Percentiles rank a stretch among this genome's conserved stretches.
These are phyloP conservation scores for Enteromius trimaculatus DNA, from an alignment of 2,797 vertebrate species.

Conservation along the genomic window DNA sequence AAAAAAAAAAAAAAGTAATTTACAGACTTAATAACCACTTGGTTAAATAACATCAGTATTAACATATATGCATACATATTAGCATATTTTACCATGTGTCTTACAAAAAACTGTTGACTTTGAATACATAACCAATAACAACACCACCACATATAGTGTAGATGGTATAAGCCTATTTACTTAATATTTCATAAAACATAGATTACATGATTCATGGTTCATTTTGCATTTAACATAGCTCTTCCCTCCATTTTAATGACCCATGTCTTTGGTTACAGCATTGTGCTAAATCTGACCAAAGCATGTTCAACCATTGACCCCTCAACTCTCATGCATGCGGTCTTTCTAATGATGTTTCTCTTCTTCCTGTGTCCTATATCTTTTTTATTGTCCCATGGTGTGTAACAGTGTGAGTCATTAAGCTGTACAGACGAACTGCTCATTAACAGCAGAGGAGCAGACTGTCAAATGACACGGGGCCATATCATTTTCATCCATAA, in stretches of 20 bases:
- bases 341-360: constrained; percentile 14
- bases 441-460: constrained; percentile 32
- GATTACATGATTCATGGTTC: neutral
- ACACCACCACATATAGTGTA: neutral
- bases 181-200: neutral
- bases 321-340: neutral
- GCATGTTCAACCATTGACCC: neutral
- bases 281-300: neutral
- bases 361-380: constrained; percentile 6
- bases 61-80: neutral
- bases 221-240: neutral
- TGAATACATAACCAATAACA: neutral
- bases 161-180: neutral
- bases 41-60: neutral
- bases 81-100: neutral
- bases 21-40: neutral
- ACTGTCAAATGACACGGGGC: neutral
- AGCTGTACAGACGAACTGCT: constrained; percentile 17
- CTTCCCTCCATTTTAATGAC: neutral
- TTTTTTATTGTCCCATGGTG: neutral
- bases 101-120: neutral
- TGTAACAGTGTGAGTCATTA: constrained; percentile 33
- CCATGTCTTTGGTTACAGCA: neutral
- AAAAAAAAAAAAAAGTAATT: neutral
- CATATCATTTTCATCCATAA: constrained; percentile 32